A percentile compares a stretch with the other conserved stretches of the same genome.
Evolutionary conservation across 2,797 vertebrate genomes (phyloP).

Genomic region (Semotilus atromaculatus): DNA sequence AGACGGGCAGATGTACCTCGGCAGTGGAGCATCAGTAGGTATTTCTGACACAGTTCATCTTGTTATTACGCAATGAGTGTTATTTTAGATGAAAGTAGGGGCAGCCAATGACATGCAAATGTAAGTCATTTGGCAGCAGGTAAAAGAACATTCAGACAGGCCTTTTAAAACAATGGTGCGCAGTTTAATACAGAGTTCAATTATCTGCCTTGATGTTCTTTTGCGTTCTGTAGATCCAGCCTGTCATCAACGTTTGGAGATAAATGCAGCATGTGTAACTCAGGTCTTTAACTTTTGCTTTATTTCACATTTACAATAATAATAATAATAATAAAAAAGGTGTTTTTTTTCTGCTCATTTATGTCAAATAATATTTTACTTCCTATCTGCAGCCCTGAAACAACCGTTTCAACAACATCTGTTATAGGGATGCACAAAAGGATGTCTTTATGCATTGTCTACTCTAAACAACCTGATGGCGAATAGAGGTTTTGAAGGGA

Average conservation of each 20-base stretch:
- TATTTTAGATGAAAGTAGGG: slow-evolving; percentile 77
- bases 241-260: not conserved
- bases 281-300: not conserved
- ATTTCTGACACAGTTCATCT: slow-evolving; percentile 71
- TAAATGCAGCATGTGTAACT: not conserved
- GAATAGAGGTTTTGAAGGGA: not conserved
- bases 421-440: too few relatives aligned
- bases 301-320: not conserved
- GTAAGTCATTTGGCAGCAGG: slow-evolving; percentile 75
- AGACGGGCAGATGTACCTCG: slow-evolving; percentile 73
- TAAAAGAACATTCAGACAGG: slow-evolving; percentile 74
- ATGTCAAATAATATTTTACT: not conserved
- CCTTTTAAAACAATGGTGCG: slow-evolving; percentile 70
- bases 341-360: not conserved
- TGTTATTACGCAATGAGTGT: slow-evolving; percentile 82
- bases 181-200: slow-evolving; percentile 47
- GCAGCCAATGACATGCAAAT: slow-evolving; percentile 79
- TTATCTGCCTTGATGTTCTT: slow-evolving; percentile 47
- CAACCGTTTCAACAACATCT: not conserved
- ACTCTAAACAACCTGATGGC: not conserved
- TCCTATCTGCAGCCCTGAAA: not conserved
- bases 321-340: not conserved
- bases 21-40: slow-evolving; percentile 72
- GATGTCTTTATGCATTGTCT: not conserved
- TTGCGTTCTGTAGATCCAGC: slow-evolving; percentile 15